Percentiles rank a stretch among this genome's conserved stretches.
phyloP scores from a whole-genome alignment of 2,113 vertebrate genomes.

The Callorhinus ursinus region DNA sequence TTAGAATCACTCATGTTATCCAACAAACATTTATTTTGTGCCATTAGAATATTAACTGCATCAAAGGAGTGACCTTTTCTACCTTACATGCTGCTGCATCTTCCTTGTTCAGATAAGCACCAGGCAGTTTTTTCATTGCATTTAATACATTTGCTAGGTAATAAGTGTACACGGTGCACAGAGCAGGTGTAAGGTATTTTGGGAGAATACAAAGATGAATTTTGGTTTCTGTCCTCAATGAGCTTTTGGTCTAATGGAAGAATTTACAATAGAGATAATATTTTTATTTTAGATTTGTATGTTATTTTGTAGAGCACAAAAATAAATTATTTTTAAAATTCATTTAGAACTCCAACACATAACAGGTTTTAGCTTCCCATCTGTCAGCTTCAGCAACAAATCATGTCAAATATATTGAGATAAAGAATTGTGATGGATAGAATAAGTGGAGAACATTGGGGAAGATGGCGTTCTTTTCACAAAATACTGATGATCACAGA shows the following conservation, averaged over 20 bases:
- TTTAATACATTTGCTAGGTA: not conserved
- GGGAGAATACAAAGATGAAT: not conserved
- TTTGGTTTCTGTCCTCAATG: not conserved
- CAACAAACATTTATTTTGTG: not conserved
- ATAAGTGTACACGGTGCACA: not conserved
- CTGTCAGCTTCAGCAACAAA: slow-evolving; percentile 11
- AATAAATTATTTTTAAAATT: not conserved
- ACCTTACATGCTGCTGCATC: no score
- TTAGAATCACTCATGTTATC: not conserved
- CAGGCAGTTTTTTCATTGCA: not conserved
- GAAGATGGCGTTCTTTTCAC: not conserved
- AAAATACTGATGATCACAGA: not conserved
- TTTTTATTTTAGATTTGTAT: slow-evolving; percentile 10
- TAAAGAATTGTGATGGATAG: not conserved
- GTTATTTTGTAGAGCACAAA: not conserved
- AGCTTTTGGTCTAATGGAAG: not conserved
- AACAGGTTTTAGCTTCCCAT: not conserved
- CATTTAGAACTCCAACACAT: not conserved
- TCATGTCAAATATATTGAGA: not conserved
- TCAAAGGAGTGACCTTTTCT: not conserved
- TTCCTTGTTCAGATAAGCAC: not conserved
- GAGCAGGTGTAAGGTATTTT: not conserved
- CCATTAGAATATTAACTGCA: not conserved
- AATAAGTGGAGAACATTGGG: not conserved
- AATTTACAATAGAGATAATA: not conserved